Evolutionary conservation across 2,888 invertebrate genomes (phyloP).

Genomic region (Aethes cnicana): DNA sequence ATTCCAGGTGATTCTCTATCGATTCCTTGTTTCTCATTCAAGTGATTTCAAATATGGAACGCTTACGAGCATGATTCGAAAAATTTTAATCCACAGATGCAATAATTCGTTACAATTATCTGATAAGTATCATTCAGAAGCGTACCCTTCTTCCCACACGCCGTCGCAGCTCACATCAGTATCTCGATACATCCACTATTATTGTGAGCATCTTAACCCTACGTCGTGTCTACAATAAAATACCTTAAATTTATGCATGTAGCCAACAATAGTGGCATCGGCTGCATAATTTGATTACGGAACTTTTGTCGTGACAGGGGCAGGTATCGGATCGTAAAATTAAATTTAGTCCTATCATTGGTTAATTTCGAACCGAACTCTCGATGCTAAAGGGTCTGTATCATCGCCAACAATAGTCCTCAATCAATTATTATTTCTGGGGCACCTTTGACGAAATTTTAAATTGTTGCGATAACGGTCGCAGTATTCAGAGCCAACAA

Average conservation of each 20-base stretch:
- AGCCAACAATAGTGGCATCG: conserved; percentile 72
- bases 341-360: conserved; percentile 80
- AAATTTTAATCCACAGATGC: conserved; percentile 57
- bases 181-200: conserved; percentile 67
- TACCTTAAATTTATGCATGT: conserved; percentile 78
- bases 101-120: conserved; percentile 78
- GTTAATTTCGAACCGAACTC: conserved; percentile 78
- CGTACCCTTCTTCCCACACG: conserved; percentile 79
- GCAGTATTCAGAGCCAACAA: conserved; percentile 67
- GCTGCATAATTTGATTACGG: conserved; percentile 81
- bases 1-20: conserved; percentile 36
- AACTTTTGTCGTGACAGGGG: conserved; percentile 70
- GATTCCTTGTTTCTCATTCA: conserved; percentile 20
- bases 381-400: conserved; percentile 63
- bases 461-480: conserved; percentile 79
- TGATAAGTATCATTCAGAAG: conserved; percentile 74
- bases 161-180: conserved; percentile 65
- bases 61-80: conserved; percentile 26
- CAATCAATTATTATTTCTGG: conserved; percentile 79
- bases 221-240: conserved; percentile 68
- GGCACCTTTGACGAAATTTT: conserved; percentile 78
- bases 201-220: conserved; percentile 69
- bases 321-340: conserved; percentile 81
- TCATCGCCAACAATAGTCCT: conserved; percentile 72
- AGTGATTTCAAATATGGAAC: conserved; percentile 21